phyloP scores from a whole-genome alignment of 35 echinoderm and acorn worm genomes.

The Ophioderma brevispina region DNA sequence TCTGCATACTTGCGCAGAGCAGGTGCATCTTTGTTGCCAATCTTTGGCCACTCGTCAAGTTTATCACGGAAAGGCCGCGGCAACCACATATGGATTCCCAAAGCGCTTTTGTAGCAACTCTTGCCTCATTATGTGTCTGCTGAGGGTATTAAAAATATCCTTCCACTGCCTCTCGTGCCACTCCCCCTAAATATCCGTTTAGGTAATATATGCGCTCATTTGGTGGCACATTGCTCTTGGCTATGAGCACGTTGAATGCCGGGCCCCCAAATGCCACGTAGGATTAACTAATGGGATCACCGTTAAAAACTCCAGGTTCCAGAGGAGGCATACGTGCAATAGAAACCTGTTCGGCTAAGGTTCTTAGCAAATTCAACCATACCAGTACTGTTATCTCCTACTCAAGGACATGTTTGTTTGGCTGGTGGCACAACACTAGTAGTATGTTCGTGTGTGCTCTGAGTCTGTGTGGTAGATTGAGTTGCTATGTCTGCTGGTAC shows the following conservation, averaged over 20 bases:
- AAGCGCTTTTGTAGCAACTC: conserved; percentile 49
- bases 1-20: conserved; percentile 62
- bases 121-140: conserved; percentile 65
- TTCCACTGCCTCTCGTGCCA: conserved; percentile 52
- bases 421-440: too few relatives aligned
- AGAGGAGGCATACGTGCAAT: too few relatives aligned
- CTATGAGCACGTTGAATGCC: conserved; percentile 11
- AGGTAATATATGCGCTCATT: conserved; percentile 60
- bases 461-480: too few relatives aligned
- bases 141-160: conserved; percentile 43
- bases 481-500: too few relatives aligned
- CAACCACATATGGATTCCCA: conserved; percentile 60
- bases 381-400: too few relatives aligned
- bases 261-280: too few relatives aligned
- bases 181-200: conserved; percentile 56
- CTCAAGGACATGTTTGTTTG: too few relatives aligned
- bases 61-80: conserved; percentile 67
- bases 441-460: too few relatives aligned
- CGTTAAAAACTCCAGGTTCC: too few relatives aligned
- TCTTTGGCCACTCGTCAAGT: conserved; percentile 63
- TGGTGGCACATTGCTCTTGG: neutral
- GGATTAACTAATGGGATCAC: too few relatives aligned
- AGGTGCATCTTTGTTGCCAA: conserved; percentile 32
- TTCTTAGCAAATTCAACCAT: too few relatives aligned
- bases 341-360: too few relatives aligned